A percentile compares a stretch with the other conserved stretches of the same genome.
These are phyloP conservation scores for Athalia cordata DNA, from an alignment of 2,888 invertebrate genomes.

Conservation along the genomic window DNA sequence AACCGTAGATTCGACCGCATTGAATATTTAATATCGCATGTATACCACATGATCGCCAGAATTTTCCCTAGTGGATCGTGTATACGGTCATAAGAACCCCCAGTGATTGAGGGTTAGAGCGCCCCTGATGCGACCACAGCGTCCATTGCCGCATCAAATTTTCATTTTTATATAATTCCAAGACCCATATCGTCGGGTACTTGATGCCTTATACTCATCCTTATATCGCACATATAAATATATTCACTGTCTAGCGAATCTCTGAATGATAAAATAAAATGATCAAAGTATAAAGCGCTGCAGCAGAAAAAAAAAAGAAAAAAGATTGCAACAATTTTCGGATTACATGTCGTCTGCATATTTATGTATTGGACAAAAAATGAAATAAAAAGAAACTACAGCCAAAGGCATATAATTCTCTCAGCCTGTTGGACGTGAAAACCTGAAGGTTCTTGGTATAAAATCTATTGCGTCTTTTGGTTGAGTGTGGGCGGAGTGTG, in stretches of 20 bases:
- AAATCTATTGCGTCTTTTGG: slow-evolving; percentile 70
- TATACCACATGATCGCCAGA: slow-evolving; percentile 69
- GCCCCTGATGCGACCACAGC: slow-evolving; percentile 59
- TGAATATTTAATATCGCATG: slow-evolving; percentile 72
- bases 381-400: neutral
- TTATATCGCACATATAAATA: neutral
- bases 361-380: neutral
- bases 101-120: slow-evolving; percentile 73
- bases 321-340: too few relatives aligned
- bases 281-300: neutral
- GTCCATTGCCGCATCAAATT: slow-evolving; percentile 67
- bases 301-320: neutral
- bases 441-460: slow-evolving; percentile 50
- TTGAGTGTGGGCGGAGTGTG: slow-evolving; percentile 64
- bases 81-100: slow-evolving; percentile 70
- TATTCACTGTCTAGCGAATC: too few relatives aligned
- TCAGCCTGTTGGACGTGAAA: too few relatives aligned
- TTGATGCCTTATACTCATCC: slow-evolving; percentile 24
- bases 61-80: slow-evolving; percentile 71
- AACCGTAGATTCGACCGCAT: slow-evolving; percentile 71
- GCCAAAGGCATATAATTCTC: slow-evolving; percentile 60
- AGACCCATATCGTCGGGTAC: slow-evolving; percentile 51
- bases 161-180: slow-evolving; percentile 72
- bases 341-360: neutral
- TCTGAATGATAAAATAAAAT: slow-evolving; percentile 27